A percentile compares a stretch with the other conserved stretches of the same genome.
Evolutionary conservation across 2,888 invertebrate species (phyloP).

Genomic region (Venustoraphidia nigricollis): DNA sequence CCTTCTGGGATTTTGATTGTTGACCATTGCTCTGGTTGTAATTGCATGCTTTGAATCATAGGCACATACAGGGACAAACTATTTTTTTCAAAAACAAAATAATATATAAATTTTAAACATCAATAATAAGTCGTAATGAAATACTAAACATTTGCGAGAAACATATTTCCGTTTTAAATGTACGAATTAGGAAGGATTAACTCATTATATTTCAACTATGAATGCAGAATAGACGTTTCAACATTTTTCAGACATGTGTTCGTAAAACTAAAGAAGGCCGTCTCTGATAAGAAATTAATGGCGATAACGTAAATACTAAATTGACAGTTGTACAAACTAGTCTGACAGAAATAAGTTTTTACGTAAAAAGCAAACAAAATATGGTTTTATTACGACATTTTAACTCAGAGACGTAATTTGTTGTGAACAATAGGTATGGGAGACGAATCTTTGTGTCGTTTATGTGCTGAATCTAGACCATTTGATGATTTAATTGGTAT

Average conservation of each 20-base stretch:
- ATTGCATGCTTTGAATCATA: too few species aligned
- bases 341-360: too few species aligned
- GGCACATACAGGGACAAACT: not conserved
- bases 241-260: too few species aligned
- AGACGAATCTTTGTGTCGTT: slow-evolving; percentile 19
- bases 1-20: too few species aligned
- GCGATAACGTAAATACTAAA: too few species aligned
- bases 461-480: slow-evolving; percentile 23
- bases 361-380: not conserved
- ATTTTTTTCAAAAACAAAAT: not conserved
- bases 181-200: not conserved
- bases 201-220: too few species aligned
- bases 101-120: not conserved
- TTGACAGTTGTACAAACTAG: too few species aligned
- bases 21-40: too few species aligned
- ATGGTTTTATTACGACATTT: not conserved
- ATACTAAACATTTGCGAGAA: not conserved
- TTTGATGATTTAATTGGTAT: slow-evolving; percentile 19
- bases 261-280: too few species aligned
- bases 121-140: not conserved
- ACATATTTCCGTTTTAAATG: not conserved
- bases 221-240: too few species aligned
- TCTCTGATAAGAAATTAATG: too few species aligned
- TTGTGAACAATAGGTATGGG: slow-evolving; percentile 6
- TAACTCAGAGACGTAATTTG: not conserved